phyloP scores from a whole-genome alignment of 1,140 invertebrate species.

The Zaprionus ornatus region DNA sequence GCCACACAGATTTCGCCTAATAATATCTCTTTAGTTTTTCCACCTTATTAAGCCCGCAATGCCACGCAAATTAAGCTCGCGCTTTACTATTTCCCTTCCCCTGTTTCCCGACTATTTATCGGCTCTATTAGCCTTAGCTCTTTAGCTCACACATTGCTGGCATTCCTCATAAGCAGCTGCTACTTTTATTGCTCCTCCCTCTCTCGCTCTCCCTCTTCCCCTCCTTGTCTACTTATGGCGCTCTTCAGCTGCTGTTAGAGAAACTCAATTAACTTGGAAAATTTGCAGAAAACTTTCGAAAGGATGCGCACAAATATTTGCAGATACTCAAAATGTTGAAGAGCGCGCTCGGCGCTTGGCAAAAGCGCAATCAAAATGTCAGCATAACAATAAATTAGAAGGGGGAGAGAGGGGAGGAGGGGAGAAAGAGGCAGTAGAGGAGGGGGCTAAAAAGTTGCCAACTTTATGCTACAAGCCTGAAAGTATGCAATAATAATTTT shows the following conservation, averaged over 20 bases:
- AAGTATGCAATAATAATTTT: conserved; percentile 52
- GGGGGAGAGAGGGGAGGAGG: not conserved
- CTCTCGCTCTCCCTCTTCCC: not conserved
- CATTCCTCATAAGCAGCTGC: conserved; percentile 14
- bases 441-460: conserved; percentile 37
- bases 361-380: conserved; percentile 72
- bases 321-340: conserved; percentile 49
- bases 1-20: not conserved
- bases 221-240: not conserved
- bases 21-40: conserved; percentile 3
- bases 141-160: conserved; percentile 3
- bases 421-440: not conserved
- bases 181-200: not conserved
- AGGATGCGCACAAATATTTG: conserved; percentile 68
- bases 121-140: conserved; percentile 9
- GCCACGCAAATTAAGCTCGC: not conserved
- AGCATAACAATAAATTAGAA: conserved; percentile 68
- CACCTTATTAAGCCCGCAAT: not conserved
- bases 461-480: conserved; percentile 40
- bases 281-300: conserved; percentile 49
- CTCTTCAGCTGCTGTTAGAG: conserved; percentile 29
- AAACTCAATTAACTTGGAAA: conserved; percentile 70
- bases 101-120: not conserved
- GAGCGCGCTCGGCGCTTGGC: conserved; percentile 5
- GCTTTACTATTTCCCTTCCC: not conserved